Conservation (phyloP, 2,797 vertebrate species). For the Harpagifer antarcticus region DNA sequence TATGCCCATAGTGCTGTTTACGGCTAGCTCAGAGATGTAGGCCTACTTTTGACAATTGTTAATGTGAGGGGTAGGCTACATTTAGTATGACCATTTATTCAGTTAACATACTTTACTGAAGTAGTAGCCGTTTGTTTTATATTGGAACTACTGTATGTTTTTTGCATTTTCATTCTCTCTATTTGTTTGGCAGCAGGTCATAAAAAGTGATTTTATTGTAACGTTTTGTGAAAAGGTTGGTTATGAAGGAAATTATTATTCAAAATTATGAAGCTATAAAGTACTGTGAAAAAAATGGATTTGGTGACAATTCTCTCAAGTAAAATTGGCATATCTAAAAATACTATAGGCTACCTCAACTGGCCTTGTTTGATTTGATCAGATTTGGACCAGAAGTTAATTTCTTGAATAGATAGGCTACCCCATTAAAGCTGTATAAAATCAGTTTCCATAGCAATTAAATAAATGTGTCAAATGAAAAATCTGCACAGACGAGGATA, state of each 20-base stretch:
- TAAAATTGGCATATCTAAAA: not conserved
- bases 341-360: not conserved
- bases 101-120: not conserved
- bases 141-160: not conserved
- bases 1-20: too few relatives aligned
- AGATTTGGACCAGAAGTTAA: not conserved
- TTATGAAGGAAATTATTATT: too few relatives aligned
- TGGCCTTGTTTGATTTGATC: not conserved
- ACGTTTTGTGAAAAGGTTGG: not conserved
- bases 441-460: conserved; percentile 44
- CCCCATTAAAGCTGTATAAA: not conserved
- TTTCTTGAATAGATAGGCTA: not conserved
- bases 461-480: conserved; percentile 22
- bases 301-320: not conserved
- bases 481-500: not conserved
- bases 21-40: too few relatives aligned
- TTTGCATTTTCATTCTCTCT: not conserved
- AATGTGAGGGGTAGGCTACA: too few relatives aligned
- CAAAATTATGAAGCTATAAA: not conserved
- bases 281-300: not conserved
- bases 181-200: not conserved
- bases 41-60: too few relatives aligned
- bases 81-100: not conserved
- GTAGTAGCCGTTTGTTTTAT: not conserved
- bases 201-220: not conserved